A percentile compares a stretch with the other conserved stretches of the same genome.
Conservation (phyloP, 2,113 vertebrate species). For the Origma solitaria region DNA sequence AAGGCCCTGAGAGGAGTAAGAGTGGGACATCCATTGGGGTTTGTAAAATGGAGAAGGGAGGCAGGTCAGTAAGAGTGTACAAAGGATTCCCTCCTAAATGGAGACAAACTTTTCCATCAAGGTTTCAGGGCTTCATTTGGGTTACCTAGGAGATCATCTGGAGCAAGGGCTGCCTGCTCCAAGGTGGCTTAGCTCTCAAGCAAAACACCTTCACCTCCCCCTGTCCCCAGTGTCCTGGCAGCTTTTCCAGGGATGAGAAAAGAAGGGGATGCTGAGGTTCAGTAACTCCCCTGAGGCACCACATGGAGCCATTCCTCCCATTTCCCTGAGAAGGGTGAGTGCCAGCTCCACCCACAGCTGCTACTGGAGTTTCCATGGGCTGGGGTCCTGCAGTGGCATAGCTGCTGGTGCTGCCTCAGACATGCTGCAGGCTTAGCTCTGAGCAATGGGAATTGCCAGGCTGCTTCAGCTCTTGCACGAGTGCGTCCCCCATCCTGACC, state of each 20-base stretch:
- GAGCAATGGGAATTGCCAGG: not conserved
- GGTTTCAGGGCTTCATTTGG: not conserved
- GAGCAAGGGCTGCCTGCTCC: not conserved
- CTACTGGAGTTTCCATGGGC: not conserved
- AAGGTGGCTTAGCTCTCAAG: not conserved
- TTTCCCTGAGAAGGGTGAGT: not conserved
- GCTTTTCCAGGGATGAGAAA: not conserved
- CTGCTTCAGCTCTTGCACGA: not conserved
- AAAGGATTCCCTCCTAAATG: not conserved
- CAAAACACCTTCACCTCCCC: not conserved
- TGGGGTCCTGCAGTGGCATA: not conserved
- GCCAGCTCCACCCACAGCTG: not conserved
- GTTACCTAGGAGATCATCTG: not conserved
- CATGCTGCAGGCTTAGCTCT: not conserved
- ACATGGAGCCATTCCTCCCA: not conserved
- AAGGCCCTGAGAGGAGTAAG: not conserved
- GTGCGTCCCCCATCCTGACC: not conserved
- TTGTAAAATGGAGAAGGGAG: not conserved
- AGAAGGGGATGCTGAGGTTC: not conserved
- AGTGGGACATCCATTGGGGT: not conserved
- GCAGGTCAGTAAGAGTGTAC: not conserved
- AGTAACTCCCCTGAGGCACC: not conserved
- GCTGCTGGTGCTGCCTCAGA: not conserved
- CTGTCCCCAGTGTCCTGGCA: not conserved
- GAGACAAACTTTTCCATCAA: not conserved